A percentile compares a stretch with the other conserved stretches of the same genome.
Conservation (phyloP, 1,140 invertebrate genomes). For the Cardiocondyla obscurior region DNA sequence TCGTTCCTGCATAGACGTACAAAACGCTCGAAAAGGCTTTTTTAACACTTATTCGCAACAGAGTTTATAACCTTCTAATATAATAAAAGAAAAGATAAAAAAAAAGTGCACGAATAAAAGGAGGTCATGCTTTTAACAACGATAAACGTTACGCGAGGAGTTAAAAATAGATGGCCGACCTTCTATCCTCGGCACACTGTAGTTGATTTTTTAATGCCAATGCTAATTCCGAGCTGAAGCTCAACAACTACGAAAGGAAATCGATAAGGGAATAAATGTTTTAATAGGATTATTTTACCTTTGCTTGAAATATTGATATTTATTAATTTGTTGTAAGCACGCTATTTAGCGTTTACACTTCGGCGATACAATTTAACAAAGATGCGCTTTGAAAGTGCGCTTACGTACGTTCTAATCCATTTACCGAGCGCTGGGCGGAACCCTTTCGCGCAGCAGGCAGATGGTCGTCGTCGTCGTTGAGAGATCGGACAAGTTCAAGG, state of each 20-base stretch:
- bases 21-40: neutral
- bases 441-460: conserved; percentile 42
- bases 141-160: neutral
- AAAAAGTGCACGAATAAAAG: neutral
- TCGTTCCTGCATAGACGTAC: neutral
- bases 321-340: neutral
- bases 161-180: conserved; percentile 24
- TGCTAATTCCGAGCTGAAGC: neutral
- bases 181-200: neutral
- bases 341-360: neutral
- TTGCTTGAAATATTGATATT: neutral
- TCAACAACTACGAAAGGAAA: neutral
- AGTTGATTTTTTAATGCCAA: neutral
- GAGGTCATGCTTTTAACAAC: neutral
- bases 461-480: conserved; percentile 53
- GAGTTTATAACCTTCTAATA: neutral
- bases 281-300: neutral
- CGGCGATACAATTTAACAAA: neutral
- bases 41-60: neutral
- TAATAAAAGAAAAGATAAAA: no score
- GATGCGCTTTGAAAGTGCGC: neutral
- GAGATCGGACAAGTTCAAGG: neutral
- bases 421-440: neutral
- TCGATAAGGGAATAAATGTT: neutral
- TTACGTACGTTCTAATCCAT: neutral